A percentile compares a stretch with the other conserved stretches of the same genome.
phyloP scores from a whole-genome alignment of 1,140 invertebrate genomes.

The Lanistes nyassanus region DNA sequence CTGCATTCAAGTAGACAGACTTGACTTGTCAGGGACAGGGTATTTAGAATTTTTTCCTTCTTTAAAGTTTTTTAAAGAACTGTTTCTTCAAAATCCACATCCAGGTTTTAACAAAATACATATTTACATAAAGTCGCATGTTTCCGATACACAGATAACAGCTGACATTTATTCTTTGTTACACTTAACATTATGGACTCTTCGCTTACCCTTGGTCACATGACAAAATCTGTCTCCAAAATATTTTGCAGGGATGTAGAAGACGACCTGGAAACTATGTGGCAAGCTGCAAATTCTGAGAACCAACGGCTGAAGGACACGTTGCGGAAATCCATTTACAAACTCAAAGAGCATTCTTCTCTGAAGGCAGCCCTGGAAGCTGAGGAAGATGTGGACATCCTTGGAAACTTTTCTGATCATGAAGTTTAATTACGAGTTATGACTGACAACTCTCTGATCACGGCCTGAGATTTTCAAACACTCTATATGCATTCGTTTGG shows the following conservation, averaged over 20 bases:
- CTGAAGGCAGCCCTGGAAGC: constrained; percentile 48
- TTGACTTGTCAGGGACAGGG: too few relatives aligned
- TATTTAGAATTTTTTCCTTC: too few relatives aligned
- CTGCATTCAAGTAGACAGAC: too few relatives aligned
- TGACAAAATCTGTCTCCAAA: neutral
- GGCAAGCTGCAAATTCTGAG: constrained; percentile 59
- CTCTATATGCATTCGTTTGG: too few relatives aligned
- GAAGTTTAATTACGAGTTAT: too few relatives aligned
- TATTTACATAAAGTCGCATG: too few relatives aligned
- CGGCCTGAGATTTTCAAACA: too few relatives aligned
- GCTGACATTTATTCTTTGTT: neutral
- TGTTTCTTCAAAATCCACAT: too few relatives aligned
- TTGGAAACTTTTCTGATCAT: constrained; percentile 46
- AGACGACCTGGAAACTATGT: constrained; percentile 60
- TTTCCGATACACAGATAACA: too few relatives aligned
- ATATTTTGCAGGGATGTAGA: constrained; percentile 51
- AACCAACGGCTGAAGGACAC: constrained; percentile 57
- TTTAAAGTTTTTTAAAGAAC: too few relatives aligned
- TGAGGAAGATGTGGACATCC: constrained; percentile 40
- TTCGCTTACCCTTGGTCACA: neutral
- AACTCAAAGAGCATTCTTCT: constrained; percentile 48
- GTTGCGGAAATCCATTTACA: constrained; percentile 47
- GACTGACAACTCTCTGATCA: too few relatives aligned
- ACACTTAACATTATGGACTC: neutral
- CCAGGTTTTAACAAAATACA: too few relatives aligned